Conservation (phyloP, 2,888 invertebrate genomes). For the Nemapogon koenigi region DNA sequence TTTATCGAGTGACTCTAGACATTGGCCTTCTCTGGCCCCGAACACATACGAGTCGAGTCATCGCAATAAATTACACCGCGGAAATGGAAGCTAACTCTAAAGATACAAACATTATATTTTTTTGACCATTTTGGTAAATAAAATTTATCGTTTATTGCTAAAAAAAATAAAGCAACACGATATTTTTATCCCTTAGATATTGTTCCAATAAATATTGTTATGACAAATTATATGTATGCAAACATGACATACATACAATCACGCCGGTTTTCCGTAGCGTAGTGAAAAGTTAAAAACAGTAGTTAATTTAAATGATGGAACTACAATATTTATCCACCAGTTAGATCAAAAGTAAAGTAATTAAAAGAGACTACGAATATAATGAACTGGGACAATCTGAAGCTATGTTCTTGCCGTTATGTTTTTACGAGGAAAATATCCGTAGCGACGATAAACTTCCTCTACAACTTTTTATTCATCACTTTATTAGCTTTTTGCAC, state of each 20-base stretch:
- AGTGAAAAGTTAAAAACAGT: too few relatives aligned
- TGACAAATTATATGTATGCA: too few relatives aligned
- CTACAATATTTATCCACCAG: too few relatives aligned
- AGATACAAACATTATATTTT: background rate
- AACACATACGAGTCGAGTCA: conserved; percentile 8
- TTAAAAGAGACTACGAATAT: conserved; percentile 17
- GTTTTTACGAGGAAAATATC: conserved; percentile 46
- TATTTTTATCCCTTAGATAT: too few relatives aligned
- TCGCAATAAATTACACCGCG: conserved; percentile 8
- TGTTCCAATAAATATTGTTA: too few relatives aligned
- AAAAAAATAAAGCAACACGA: too few relatives aligned
- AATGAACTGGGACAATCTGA: conserved; percentile 33
- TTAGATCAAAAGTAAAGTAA: too few relatives aligned
- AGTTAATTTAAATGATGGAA: too few relatives aligned
- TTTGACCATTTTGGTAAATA: too few relatives aligned
- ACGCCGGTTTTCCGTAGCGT: too few relatives aligned
- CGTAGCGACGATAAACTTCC: conserved; percentile 40
- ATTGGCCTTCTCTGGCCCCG: conserved; percentile 7
- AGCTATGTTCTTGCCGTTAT: conserved; percentile 35
- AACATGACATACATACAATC: too few relatives aligned
- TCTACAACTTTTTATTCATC: conserved; percentile 39
- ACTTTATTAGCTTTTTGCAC: conserved; percentile 42
- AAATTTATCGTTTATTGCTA: too few relatives aligned
- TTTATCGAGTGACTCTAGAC: conserved; percentile 26
- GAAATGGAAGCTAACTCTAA: conserved; percentile 3